These are phyloP conservation scores for Notocelia uddmanniana DNA, from an alignment of 2,888 invertebrate genomes.

Conservation along the genomic window DNA sequence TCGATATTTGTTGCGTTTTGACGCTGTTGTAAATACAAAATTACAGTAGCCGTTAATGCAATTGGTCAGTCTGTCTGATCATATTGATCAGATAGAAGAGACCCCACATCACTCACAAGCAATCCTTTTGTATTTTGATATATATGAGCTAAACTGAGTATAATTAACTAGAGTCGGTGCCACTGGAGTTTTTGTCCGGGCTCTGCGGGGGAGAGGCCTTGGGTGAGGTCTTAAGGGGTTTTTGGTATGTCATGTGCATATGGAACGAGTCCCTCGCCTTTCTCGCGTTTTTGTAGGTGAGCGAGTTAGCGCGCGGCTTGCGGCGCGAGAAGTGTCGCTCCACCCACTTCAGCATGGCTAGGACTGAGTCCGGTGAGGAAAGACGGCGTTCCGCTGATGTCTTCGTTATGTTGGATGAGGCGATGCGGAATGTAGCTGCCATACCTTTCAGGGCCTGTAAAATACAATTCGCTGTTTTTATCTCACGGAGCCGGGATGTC, in stretches of 20 bases:
- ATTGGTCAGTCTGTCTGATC: too few species aligned
- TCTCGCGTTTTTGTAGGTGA: slow-evolving; percentile 87
- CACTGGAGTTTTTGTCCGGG: slow-evolving; percentile 68
- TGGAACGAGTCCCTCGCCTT: slow-evolving; percentile 89
- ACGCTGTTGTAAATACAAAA: background rate
- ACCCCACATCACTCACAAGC: background rate
- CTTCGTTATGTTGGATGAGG: slow-evolving; percentile 93
- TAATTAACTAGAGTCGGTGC: slow-evolving; percentile 76
- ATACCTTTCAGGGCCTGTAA: slow-evolving; percentile 94
- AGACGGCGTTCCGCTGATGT: slow-evolving; percentile 95
- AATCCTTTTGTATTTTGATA: background rate
- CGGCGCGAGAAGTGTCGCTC: slow-evolving; percentile 93
- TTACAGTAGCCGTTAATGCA: too few species aligned
- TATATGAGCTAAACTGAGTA: slow-evolving; percentile 11
- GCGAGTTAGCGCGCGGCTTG: slow-evolving; percentile 90
- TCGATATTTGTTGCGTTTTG: background rate
- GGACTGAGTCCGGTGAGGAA: slow-evolving; percentile 95
- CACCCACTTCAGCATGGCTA: slow-evolving; percentile 96
- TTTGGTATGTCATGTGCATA: slow-evolving; percentile 91
- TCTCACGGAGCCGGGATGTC: too few species aligned
- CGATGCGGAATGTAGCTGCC: slow-evolving; percentile 96
- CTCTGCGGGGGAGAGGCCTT: slow-evolving; percentile 66
- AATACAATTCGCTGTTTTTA: background rate
- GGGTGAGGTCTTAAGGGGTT: slow-evolving; percentile 68
- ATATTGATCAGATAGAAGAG: background rate